These are phyloP conservation scores for Drosophila jambulina DNA, from an alignment of 1,140 invertebrate species.

Conservation along the genomic window DNA sequence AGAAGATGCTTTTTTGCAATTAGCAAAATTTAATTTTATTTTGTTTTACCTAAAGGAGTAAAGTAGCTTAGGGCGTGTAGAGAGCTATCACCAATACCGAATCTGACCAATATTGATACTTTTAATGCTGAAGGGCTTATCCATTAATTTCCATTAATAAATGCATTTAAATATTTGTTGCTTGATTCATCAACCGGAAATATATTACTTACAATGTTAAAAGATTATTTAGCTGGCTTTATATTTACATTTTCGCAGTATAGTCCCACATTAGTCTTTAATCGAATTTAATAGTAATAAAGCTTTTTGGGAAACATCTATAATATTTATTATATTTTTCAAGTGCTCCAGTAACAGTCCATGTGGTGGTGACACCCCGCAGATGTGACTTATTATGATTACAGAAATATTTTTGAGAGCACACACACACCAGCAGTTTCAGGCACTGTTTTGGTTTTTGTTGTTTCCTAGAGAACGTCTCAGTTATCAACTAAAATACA, in stretches of 20 bases:
- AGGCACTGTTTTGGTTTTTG: constrained; percentile 27
- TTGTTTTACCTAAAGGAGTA: neutral
- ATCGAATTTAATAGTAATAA: constrained; percentile 3
- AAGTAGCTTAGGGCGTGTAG: neutral
- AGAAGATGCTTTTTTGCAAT: neutral
- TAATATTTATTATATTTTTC: constrained; percentile 3
- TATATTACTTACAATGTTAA: neutral
- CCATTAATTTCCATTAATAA: neutral
- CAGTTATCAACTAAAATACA: constrained; percentile 33
- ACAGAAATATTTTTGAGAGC: constrained; percentile 1
- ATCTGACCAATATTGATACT: neutral
- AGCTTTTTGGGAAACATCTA: constrained; percentile 4
- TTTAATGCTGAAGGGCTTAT: neutral
- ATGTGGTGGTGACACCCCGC: constrained; percentile 1
- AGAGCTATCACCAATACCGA: neutral
- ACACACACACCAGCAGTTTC: constrained; percentile 7
- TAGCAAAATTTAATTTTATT: neutral
- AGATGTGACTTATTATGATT: constrained; percentile 8
- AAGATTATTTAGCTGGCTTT: neutral
- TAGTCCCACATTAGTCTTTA: neutral
- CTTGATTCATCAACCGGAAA: neutral
- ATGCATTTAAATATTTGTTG: neutral
- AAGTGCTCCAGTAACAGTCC: constrained; percentile 25
- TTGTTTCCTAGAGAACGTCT: constrained; percentile 8
- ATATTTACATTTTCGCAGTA: neutral